Percentiles rank a stretch among this genome's conserved stretches.
Evolutionary conservation across 2,888 invertebrate species (phyloP).

Genomic region (Carabus problematicus): DNA sequence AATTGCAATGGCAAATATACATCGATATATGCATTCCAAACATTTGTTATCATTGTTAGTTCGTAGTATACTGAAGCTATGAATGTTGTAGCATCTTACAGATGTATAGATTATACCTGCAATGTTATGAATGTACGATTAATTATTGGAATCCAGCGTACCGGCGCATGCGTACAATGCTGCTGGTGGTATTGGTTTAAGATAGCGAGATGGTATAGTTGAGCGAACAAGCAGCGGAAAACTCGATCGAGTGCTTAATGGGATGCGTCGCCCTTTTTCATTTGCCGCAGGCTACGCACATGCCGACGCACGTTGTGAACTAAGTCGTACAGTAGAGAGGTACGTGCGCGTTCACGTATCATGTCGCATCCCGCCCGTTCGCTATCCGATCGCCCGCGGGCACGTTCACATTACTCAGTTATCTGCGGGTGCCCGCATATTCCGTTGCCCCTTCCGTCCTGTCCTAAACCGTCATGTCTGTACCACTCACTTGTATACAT

Average conservation of each 20-base stretch:
- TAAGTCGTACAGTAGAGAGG: not conserved
- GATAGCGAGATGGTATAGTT: conserved; percentile 9
- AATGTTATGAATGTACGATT: too few relatives aligned
- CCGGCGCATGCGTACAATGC: not conserved
- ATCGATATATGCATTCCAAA: too few relatives aligned
- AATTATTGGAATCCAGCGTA: conserved; percentile 13
- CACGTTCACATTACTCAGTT: conserved; percentile 21
- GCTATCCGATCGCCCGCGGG: conserved; percentile 1
- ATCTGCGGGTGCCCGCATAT: conserved; percentile 10
- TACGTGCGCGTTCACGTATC: not conserved
- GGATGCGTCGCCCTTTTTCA: conserved; percentile 23
- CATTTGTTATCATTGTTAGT: too few relatives aligned
- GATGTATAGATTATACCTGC: too few relatives aligned
- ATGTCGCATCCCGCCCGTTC: too few relatives aligned
- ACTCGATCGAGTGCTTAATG: conserved; percentile 21
- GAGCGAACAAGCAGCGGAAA: conserved; percentile 4
- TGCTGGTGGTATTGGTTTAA: too few relatives aligned
- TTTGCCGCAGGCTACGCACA: conserved; percentile 22
- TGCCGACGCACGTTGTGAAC: not conserved
- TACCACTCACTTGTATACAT: too few relatives aligned
- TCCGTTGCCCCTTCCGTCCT: conserved; percentile 5
- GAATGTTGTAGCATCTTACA: too few relatives aligned
- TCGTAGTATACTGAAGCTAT: too few relatives aligned
- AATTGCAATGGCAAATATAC: too few relatives aligned
- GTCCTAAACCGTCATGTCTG: not conserved